A percentile compares a stretch with the other conserved stretches of the same genome.
phyloP scores from a whole-genome alignment of 2,888 invertebrate genomes.

The Ormyrus nitidulus region DNA sequence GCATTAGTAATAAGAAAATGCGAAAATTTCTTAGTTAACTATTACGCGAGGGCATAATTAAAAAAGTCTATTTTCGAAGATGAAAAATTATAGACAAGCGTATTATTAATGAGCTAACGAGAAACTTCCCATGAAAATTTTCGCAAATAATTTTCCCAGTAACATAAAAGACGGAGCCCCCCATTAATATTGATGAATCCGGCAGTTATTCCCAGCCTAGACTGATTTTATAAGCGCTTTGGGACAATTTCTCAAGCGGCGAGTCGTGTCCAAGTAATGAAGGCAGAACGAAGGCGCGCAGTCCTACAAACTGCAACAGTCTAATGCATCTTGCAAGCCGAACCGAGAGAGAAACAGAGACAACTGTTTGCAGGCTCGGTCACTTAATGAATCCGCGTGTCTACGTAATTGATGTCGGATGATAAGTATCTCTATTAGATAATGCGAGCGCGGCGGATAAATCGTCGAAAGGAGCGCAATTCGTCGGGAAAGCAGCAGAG shows the following conservation, averaged over 20 bases:
- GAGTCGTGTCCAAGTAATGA: slow-evolving; percentile 44
- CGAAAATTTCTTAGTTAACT: no score
- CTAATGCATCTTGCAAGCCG: not conserved
- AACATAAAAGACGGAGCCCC: slow-evolving; percentile 1
- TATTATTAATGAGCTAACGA: not conserved
- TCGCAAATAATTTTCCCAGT: no score
- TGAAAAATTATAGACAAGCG: no score
- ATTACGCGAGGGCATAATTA: no score
- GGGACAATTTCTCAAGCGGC: slow-evolving; percentile 35
- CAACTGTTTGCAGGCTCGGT: slow-evolving; percentile 32
- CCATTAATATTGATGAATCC: slow-evolving; percentile 31
- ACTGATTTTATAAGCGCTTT: not conserved
- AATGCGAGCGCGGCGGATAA: slow-evolving; percentile 34
- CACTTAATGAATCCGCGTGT: slow-evolving; percentile 39
- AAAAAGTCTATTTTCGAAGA: no score
- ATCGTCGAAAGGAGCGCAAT: slow-evolving; percentile 26
- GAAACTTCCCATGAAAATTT: not conserved
- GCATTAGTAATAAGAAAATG: no score
- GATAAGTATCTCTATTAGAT: slow-evolving; percentile 50
- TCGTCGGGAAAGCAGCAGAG: slow-evolving; percentile 4
- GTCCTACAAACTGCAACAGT: not conserved
- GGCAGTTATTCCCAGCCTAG: slow-evolving; percentile 4
- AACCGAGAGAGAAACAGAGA: not conserved
- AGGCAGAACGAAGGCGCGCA: slow-evolving; percentile 8
- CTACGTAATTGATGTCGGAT: slow-evolving; percentile 26